These are phyloP conservation scores for Brachyhypopomus gauderio DNA, from an alignment of 2,113 vertebrate genomes.

Conservation along the genomic window DNA sequence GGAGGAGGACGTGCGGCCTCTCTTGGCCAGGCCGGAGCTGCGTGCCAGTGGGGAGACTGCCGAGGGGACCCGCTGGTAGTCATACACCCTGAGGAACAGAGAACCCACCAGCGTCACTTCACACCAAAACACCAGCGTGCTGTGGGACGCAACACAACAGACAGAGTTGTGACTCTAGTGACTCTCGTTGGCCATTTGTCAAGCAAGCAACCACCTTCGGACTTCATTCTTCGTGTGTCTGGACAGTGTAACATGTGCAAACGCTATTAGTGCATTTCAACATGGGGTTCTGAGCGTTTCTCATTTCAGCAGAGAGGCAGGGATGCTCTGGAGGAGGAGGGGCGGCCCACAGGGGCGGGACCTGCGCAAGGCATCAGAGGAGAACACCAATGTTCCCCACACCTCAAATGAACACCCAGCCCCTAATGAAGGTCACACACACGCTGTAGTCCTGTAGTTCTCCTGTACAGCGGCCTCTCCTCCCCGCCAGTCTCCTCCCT, in stretches of 20 bases:
- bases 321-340: not conserved
- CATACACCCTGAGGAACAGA: slow-evolving; percentile 68
- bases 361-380: not conserved
- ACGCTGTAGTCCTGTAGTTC: not conserved
- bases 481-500: slow-evolving; percentile 19
- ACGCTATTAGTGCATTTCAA: slow-evolving; percentile 25
- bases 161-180: no score
- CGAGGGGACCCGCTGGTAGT: slow-evolving; percentile 78
- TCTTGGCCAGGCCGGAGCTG: slow-evolving; percentile 72
- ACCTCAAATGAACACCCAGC: not conserved
- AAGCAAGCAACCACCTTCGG: not conserved
- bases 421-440: not conserved
- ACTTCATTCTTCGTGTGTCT: slow-evolving; percentile 6
- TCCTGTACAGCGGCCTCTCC: slow-evolving; percentile 1
- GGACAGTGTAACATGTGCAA: not conserved
- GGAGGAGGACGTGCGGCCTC: slow-evolving; percentile 73
- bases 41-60: slow-evolving; percentile 67
- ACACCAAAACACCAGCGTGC: not conserved
- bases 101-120: not conserved
- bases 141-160: not conserved
- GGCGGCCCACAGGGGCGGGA: slow-evolving; percentile 24
- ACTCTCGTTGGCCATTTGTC: not conserved
- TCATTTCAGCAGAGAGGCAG: not conserved
- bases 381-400: slow-evolving; percentile 1
- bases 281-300: slow-evolving; percentile 2